Evolutionary conservation across 2,888 invertebrate species (phyloP).

Genomic region (Drosophila kanekoi): DNA sequence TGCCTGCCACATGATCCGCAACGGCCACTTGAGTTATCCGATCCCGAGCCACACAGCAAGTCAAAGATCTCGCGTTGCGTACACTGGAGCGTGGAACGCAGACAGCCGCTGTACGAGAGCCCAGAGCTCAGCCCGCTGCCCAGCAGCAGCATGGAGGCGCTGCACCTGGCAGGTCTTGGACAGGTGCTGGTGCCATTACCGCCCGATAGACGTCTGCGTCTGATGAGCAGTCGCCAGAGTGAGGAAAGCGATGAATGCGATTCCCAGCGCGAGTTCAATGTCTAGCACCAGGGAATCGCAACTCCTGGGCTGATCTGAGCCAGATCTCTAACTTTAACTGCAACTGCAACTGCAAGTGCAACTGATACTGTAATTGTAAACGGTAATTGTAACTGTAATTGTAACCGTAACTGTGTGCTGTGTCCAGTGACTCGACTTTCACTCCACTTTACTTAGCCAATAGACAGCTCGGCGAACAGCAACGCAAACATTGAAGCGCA

Average conservation of each 20-base stretch:
- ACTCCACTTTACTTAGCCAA: constrained; percentile 28
- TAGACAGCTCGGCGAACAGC: constrained; percentile 38
- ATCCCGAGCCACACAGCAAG: background rate
- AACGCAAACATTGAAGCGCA: constrained; percentile 41
- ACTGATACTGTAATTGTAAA: background rate
- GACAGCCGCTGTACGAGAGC: background rate
- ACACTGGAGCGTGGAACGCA: constrained; percentile 41
- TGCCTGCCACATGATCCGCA: background rate
- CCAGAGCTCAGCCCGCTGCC: background rate
- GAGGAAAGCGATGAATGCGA: constrained; percentile 3
- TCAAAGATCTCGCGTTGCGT: constrained; percentile 26
- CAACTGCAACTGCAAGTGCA: too few relatives aligned
- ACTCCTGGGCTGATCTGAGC: too few relatives aligned
- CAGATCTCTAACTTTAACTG: too few relatives aligned
- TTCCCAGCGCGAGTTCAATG: constrained; percentile 41
- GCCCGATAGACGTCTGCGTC: constrained; percentile 24
- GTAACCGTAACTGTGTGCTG: background rate
- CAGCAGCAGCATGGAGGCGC: constrained; percentile 5
- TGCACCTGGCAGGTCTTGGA: constrained; percentile 6
- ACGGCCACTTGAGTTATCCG: background rate
- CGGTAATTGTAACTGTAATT: background rate
- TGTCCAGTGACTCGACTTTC: background rate
- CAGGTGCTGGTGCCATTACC: constrained; percentile 35
- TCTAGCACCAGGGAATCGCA: constrained; percentile 24
- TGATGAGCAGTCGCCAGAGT: constrained; percentile 5